These are phyloP conservation scores for Macquaria ambigua DNA, from an alignment of 2,113 vertebrate genomes.

Conservation along the genomic window DNA sequence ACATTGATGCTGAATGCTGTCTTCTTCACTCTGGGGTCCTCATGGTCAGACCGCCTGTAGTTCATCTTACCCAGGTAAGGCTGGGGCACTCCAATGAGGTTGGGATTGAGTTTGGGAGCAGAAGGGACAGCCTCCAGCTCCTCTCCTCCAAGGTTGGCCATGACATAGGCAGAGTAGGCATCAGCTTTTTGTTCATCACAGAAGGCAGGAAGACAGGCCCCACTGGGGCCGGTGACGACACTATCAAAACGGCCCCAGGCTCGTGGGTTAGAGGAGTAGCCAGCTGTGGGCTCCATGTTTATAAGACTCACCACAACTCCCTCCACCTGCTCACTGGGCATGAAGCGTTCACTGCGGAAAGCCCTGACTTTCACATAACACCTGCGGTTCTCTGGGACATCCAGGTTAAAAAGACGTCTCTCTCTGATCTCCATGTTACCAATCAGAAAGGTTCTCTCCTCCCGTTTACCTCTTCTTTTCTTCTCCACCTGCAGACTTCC, in stretches of 20 bases:
- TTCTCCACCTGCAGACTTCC: constrained; percentile 88
- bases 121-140: constrained; percentile 94
- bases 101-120: constrained; percentile 92
- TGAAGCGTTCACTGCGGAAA: constrained; percentile 94
- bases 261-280: constrained; percentile 93
- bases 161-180: constrained; percentile 92
- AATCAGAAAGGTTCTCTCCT: constrained; percentile 94
- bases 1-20: constrained; percentile 95
- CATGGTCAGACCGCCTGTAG: constrained; percentile 93
- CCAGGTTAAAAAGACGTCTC: constrained; percentile 95
- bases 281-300: constrained; percentile 93
- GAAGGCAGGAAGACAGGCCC: constrained; percentile 95
- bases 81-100: constrained; percentile 93
- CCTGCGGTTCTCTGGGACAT: constrained; percentile 94
- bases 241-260: constrained; percentile 98
- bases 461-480: constrained; percentile 88
- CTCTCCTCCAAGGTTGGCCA: constrained; percentile 95
- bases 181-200: constrained; percentile 91
- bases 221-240: constrained; percentile 91
- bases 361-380: constrained; percentile 95
- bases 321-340: constrained; percentile 94
- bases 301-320: constrained; percentile 94
- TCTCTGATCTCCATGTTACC: constrained; percentile 99
- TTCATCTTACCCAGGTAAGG: constrained; percentile 93
- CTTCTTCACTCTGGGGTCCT: constrained; percentile 91